Evolutionary conservation across 2,797 vertebrate species (phyloP).

Genomic region (Sebastes wilsoni): DNA sequence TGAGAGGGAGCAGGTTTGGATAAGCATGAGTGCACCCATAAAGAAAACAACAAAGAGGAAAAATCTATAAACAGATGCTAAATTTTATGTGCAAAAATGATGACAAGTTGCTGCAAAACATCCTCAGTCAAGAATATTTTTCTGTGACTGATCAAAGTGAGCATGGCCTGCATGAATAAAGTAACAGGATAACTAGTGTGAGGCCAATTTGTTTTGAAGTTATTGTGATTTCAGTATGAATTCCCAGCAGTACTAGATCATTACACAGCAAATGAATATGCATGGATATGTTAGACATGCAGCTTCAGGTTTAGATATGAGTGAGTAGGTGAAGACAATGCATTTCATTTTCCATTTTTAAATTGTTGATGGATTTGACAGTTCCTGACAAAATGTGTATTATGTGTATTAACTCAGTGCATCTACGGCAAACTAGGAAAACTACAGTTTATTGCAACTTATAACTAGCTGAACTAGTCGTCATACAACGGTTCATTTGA

Average conservation of each 20-base stretch:
- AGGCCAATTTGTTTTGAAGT: conserved; percentile 18
- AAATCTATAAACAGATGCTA: conserved; percentile 70
- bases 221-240: conserved; percentile 2
- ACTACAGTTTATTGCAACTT: background rate
- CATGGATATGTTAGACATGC: background rate
- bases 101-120: conserved; percentile 53
- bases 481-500: too few species aligned
- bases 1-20: conserved; percentile 50
- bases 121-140: conserved; percentile 38
- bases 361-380: conserved; percentile 31
- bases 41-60: conserved; percentile 37
- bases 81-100: conserved; percentile 65
- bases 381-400: background rate
- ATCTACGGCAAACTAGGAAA: background rate
- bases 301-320: conserved; percentile 35
- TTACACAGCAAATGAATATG: background rate
- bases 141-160: conserved; percentile 56
- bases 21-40: conserved; percentile 37
- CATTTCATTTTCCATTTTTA: conserved; percentile 16
- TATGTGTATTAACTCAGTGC: background rate
- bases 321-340: background rate
- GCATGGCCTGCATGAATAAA: conserved; percentile 23
- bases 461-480: background rate
- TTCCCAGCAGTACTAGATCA: conserved; percentile 15
- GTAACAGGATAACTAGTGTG: background rate